Percentiles rank a stretch among this genome's conserved stretches.
phyloP scores from a whole-genome alignment of 2,888 invertebrate genomes.

The Drosophila gaucha region DNA sequence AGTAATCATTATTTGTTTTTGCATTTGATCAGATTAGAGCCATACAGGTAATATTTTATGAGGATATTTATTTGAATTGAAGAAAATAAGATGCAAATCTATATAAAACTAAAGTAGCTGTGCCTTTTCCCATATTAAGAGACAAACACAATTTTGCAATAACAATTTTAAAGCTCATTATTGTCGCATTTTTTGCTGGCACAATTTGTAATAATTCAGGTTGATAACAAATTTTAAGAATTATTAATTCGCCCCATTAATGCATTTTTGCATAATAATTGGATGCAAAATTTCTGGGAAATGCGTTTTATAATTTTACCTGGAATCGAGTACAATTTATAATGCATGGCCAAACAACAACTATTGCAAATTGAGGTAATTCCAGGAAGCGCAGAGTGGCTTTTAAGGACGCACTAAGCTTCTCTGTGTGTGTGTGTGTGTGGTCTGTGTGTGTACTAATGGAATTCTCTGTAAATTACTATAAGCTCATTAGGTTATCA shows the following conservation, averaged over 20 bases:
- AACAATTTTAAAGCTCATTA: too few species aligned
- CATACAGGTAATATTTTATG: too few species aligned
- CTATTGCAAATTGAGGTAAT: neutral
- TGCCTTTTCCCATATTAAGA: too few species aligned
- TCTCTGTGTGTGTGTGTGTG: neutral
- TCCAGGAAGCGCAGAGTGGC: neutral
- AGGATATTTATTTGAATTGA: too few species aligned
- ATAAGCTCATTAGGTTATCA: neutral
- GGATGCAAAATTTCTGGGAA: slow-evolving; percentile 1
- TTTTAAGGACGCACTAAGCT: too few species aligned
- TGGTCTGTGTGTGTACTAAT: neutral
- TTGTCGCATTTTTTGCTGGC: neutral
- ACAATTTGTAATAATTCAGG: too few species aligned
- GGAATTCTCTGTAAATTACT: neutral
- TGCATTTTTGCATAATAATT: neutral
- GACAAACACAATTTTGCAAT: neutral
- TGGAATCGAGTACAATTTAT: neutral
- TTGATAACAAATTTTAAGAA: neutral
- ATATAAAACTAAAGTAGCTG: too few species aligned
- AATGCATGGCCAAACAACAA: neutral
- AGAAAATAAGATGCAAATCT: too few species aligned
- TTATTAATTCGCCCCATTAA: neutral
- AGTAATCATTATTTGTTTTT: too few species aligned
- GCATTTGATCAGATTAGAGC: too few species aligned
- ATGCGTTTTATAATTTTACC: neutral